Evolutionary conservation across 2,888 invertebrate genomes (phyloP).

Genomic region (Byasa hedistus): DNA sequence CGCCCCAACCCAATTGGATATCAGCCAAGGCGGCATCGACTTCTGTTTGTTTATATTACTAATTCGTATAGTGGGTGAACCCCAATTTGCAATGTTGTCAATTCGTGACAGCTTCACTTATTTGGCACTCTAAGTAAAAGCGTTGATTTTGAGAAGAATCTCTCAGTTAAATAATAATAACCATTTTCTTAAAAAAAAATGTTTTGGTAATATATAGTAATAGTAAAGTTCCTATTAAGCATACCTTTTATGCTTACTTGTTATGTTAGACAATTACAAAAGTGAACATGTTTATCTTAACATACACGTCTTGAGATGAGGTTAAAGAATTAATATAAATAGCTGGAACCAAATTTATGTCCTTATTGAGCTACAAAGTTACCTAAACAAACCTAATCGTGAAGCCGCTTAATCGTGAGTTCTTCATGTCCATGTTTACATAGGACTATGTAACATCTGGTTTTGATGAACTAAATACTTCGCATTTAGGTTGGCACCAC

Average conservation of each 20-base stretch:
- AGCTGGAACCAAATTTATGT: slow-evolving; percentile 24
- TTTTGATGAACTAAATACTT: slow-evolving; percentile 77
- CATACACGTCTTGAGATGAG: too few species aligned
- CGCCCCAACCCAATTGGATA: slow-evolving; percentile 68
- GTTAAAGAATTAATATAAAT: neutral
- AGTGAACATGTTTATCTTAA: too few species aligned
- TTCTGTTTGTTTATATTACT: slow-evolving; percentile 74
- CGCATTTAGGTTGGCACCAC: slow-evolving; percentile 73
- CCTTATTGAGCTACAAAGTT: slow-evolving; percentile 31
- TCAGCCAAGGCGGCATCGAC: slow-evolving; percentile 51
- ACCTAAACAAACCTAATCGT: slow-evolving; percentile 46
- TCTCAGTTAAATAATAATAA: too few species aligned
- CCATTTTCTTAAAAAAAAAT: too few species aligned
- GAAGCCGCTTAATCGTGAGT: slow-evolving; percentile 49
- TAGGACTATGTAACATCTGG: slow-evolving; percentile 71
- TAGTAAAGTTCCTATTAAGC: too few species aligned
- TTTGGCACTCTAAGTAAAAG: too few species aligned
- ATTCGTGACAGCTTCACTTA: slow-evolving; percentile 5
- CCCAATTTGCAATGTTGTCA: slow-evolving; percentile 33
- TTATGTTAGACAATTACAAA: too few species aligned
- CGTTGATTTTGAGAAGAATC: too few species aligned
- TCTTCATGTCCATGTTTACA: slow-evolving; percentile 60
- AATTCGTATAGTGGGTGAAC: slow-evolving; percentile 55
- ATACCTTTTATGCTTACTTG: too few species aligned
- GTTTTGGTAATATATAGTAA: too few species aligned